A percentile compares a stretch with the other conserved stretches of the same genome.
Evolutionary conservation across 1,140 invertebrate genomes (phyloP).

Genomic region (Calliopsis andreniformis): DNA sequence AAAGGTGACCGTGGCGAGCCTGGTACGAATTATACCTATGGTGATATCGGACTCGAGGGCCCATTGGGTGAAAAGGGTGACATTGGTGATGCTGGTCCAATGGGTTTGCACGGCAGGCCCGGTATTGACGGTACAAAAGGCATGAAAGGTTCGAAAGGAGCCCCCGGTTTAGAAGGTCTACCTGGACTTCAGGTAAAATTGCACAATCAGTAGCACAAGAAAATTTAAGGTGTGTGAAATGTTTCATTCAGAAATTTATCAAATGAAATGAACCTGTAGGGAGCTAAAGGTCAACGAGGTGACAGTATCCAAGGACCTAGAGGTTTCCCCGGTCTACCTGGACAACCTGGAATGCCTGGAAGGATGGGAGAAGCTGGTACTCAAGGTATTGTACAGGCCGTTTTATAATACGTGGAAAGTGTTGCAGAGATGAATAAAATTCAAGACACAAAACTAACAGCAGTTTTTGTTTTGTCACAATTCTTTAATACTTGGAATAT

Average conservation of each 20-base stretch:
- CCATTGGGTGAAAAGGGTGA: slow-evolving; percentile 73
- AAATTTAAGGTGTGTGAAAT: neutral
- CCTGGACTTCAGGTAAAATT: slow-evolving; percentile 70
- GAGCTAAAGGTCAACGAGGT: slow-evolving; percentile 76
- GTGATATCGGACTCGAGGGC: slow-evolving; percentile 76
- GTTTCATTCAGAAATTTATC: neutral
- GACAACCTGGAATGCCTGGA: slow-evolving; percentile 79
- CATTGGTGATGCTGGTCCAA: slow-evolving; percentile 71
- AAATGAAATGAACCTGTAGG: slow-evolving; percentile 49
- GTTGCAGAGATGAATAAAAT: too few species aligned
- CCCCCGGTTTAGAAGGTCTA: slow-evolving; percentile 72
- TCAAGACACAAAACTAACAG: too few species aligned
- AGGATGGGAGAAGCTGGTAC: slow-evolving; percentile 80
- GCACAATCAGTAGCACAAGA: too few species aligned
- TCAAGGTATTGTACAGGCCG: slow-evolving; percentile 71
- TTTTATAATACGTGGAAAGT: too few species aligned
- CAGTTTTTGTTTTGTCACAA: too few species aligned
- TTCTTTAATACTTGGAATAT: too few species aligned
- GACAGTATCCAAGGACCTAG: slow-evolving; percentile 78
- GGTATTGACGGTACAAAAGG: slow-evolving; percentile 82
- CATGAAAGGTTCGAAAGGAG: slow-evolving; percentile 82
- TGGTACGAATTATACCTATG: slow-evolving; percentile 74
- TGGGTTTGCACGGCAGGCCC: slow-evolving; percentile 76
- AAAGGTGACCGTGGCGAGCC: slow-evolving; percentile 81
- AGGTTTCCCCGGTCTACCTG: slow-evolving; percentile 79